Evolutionary conservation across 2,888 invertebrate genomes (phyloP).

Genomic region (Lydus trimaculatus): DNA sequence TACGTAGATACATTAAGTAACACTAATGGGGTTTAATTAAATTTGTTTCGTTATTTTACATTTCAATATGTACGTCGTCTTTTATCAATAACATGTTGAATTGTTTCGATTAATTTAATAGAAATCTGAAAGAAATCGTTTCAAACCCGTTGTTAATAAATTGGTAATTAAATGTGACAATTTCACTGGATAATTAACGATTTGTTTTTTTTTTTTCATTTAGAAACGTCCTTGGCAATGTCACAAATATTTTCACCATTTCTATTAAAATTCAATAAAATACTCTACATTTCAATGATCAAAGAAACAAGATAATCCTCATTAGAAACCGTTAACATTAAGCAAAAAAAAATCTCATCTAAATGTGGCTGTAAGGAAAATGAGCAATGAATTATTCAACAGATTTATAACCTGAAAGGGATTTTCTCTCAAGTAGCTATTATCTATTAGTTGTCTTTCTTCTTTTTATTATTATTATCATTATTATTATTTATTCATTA

Average conservation of each 20-base stretch:
- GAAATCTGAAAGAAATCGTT: neutral
- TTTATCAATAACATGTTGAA: neutral
- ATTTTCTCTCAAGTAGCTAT: neutral
- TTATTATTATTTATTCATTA: neutral
- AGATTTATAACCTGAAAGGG: neutral
- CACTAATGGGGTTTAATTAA: neutral
- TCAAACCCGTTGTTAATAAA: neutral
- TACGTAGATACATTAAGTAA: neutral
- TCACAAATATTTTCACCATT: neutral
- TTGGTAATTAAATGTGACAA: neutral
- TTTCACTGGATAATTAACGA: neutral
- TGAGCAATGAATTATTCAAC: constrained; percentile 13
- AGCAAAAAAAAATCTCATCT: constrained; percentile 6
- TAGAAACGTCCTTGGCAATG: neutral
- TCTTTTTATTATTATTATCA: no score
- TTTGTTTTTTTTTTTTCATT: neutral
- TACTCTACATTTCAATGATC: neutral
- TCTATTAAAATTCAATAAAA: neutral
- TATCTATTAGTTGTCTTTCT: neutral
- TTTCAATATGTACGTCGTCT: neutral
- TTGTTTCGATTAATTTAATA: neutral
- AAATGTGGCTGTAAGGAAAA: constrained; percentile 4
- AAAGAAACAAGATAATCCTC: neutral
- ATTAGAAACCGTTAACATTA: constrained; percentile 2
- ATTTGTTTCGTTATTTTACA: neutral